phyloP scores from a whole-genome alignment of 2,888 invertebrate genomes.

The Eubasilissa splendida region DNA sequence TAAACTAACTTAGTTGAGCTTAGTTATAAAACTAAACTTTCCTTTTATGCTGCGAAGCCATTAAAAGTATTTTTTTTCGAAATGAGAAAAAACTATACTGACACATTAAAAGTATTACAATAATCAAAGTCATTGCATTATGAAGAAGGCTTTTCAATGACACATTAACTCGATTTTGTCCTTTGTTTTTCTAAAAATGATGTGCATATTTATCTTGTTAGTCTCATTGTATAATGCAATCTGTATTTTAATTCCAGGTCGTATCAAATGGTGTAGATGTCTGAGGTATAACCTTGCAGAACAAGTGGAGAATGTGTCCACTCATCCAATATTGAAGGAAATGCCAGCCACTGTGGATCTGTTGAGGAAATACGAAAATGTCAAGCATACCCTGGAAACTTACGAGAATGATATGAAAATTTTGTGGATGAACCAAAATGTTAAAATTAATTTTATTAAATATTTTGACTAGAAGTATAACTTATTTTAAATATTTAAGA shows the following conservation, averaged over 20 bases:
- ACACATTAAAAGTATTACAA: too few species aligned
- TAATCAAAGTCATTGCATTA: too few species aligned
- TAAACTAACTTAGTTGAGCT: too few species aligned
- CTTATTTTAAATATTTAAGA: too few species aligned
- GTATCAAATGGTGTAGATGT: constrained; percentile 88
- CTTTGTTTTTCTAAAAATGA: neutral
- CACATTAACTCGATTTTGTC: too few species aligned
- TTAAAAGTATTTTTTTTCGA: too few species aligned
- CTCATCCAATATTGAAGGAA: constrained; percentile 81
- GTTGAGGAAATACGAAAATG: constrained; percentile 82
- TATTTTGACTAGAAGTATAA: neutral
- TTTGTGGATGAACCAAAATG: constrained; percentile 90
- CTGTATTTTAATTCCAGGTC: constrained; percentile 67
- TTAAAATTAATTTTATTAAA: constrained; percentile 62
- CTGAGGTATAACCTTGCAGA: constrained; percentile 87
- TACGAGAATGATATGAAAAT: constrained; percentile 87
- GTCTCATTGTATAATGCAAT: neutral
- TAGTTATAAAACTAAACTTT: too few species aligned
- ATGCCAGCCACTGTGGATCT: constrained; percentile 83
- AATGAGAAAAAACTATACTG: too few species aligned
- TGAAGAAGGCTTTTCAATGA: too few species aligned
- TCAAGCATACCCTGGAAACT: constrained; percentile 80
- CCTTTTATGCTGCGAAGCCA: too few species aligned
- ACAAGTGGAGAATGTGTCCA: constrained; percentile 84
- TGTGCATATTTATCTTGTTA: neutral